phyloP scores from a whole-genome alignment of 2,113 vertebrate genomes.

The Propithecus coquereli region DNA sequence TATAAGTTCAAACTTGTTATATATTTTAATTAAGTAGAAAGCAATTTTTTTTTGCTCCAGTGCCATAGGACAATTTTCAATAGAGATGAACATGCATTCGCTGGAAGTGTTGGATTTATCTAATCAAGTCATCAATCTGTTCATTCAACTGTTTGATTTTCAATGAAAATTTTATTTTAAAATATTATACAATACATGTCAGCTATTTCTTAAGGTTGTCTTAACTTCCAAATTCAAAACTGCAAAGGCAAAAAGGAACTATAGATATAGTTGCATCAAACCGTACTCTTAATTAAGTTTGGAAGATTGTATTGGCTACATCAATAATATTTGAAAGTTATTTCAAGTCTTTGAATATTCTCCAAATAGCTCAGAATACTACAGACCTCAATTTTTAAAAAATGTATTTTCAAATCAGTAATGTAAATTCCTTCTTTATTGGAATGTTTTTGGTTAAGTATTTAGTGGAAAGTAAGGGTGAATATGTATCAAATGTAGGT shows the following conservation, averaged over 20 bases:
- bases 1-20: not conserved
- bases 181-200: not conserved
- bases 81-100: not conserved
- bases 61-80: not conserved
- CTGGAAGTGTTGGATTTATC: not conserved
- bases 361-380: conserved; percentile 5
- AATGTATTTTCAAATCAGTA: not conserved
- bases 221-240: conserved; percentile 40
- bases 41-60: not conserved
- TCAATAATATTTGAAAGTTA: conserved; percentile 6
- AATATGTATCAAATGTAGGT: not conserved
- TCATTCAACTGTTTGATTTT: conserved; percentile 24
- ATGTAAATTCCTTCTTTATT: not conserved
- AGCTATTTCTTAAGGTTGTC: not conserved
- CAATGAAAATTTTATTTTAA: conserved; percentile 16
- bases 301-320: not conserved
- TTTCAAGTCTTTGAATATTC: not conserved
- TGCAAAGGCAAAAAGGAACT: not conserved
- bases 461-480: not conserved
- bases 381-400: not conserved
- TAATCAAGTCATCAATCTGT: conserved; percentile 5
- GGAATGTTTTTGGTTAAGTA: not conserved
- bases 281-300: not conserved
- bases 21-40: conserved; percentile 20
- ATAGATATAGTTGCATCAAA: not conserved